Percentiles rank a stretch among this genome's conserved stretches.
Conservation (phyloP, 2,113 vertebrate genomes). For the Empidonax traillii region DNA sequence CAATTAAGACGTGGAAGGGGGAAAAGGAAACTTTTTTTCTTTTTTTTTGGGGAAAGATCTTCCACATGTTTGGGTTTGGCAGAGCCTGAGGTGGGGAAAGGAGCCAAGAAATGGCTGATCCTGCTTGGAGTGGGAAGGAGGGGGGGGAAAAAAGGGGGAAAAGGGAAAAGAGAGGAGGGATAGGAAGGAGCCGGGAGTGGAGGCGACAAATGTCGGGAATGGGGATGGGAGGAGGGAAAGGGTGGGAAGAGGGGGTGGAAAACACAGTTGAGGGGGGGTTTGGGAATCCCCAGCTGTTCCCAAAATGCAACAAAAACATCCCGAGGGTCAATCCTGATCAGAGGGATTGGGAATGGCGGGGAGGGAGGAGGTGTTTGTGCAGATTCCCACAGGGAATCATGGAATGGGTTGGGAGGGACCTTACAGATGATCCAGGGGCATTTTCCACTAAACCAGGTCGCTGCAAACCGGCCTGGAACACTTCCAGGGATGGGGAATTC, state of each 20-base stretch:
- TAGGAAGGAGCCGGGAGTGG: neutral
- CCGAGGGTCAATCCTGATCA: neutral
- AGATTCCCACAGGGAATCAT: fast-evolving
- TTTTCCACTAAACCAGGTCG: fast-evolving
- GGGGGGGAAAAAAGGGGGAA: neutral
- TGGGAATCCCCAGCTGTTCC: fast-evolving
- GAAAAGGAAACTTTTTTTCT: neutral
- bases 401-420: neutral
- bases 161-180: neutral
- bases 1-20: neutral
- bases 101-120: conserved; percentile 43
- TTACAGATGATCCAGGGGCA: neutral
- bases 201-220: neutral
- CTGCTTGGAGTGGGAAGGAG: neutral
- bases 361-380: fast-evolving
- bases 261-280: neutral
- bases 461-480: neutral
- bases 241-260: neutral
- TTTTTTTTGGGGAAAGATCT: neutral
- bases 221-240: neutral
- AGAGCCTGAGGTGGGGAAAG: neutral
- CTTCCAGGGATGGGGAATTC: neutral
- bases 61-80: conserved; percentile 48
- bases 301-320: neutral
- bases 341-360: fast-evolving